phyloP scores from a whole-genome alignment of 1,140 invertebrate genomes.

The Hyles euphorbiae region DNA sequence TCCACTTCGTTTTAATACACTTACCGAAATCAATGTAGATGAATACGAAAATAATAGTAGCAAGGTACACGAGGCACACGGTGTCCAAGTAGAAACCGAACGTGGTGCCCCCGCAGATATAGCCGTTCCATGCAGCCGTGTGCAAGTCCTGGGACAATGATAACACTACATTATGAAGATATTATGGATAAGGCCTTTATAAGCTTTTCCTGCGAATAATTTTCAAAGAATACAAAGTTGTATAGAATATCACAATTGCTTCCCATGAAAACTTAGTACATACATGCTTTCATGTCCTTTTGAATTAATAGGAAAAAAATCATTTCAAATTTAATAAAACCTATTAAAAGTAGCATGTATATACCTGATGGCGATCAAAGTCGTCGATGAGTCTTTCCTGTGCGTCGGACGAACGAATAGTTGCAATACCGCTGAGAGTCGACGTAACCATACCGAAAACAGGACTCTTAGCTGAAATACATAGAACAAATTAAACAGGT shows the following conservation, averaged over 20 bases:
- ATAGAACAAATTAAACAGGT: background rate
- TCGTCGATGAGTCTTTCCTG: slow-evolving; percentile 80
- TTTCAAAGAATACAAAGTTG: no score
- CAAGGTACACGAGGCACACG: slow-evolving; percentile 55
- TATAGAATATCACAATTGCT: no score
- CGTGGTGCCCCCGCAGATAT: slow-evolving; percentile 46
- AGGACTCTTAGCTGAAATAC: slow-evolving; percentile 80
- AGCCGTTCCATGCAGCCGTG: slow-evolving; percentile 61
- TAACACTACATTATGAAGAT: background rate
- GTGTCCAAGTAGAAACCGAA: slow-evolving; percentile 67
- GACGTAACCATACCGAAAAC: slow-evolving; percentile 88
- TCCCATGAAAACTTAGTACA: no score
- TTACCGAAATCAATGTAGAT: slow-evolving; percentile 63
- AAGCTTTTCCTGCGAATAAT: background rate
- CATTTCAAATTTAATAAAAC: no score
- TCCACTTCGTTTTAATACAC: slow-evolving; percentile 4
- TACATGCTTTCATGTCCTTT: no score
- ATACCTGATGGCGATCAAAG: slow-evolving; percentile 80
- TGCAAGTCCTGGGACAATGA: slow-evolving; percentile 54
- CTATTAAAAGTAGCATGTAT: background rate
- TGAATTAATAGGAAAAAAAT: no score
- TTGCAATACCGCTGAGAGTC: slow-evolving; percentile 84
- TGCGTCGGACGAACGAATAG: slow-evolving; percentile 82
- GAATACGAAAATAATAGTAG: slow-evolving; percentile 61
- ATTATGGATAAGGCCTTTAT: background rate